A percentile compares a stretch with the other conserved stretches of the same genome.
These are phyloP conservation scores for Lerista edwardsae DNA, from an alignment of 2,797 vertebrate genomes.

Conservation along the genomic window DNA sequence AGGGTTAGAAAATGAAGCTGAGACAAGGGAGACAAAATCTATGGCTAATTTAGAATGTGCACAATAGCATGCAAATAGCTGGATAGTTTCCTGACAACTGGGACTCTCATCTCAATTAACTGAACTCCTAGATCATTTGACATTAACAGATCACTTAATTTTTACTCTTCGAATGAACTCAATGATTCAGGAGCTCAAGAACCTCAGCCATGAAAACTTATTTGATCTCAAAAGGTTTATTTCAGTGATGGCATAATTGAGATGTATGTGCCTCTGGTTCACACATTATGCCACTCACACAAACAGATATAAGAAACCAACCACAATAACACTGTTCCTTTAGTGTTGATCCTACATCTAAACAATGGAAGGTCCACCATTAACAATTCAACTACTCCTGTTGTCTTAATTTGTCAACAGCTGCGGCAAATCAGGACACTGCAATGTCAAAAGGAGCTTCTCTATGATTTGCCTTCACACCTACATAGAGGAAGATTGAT, in stretches of 20 bases:
- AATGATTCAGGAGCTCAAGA: not conserved
- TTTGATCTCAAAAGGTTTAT: not conserved
- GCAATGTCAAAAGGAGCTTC: not conserved
- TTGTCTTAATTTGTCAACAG: not conserved
- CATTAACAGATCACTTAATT: not conserved
- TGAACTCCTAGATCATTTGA: not conserved
- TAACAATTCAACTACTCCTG: no score
- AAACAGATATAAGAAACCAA: not conserved
- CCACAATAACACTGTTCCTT: not conserved
- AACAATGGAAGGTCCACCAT: not conserved
- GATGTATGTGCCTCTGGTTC: not conserved
- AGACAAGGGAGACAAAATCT: rapidly evolving
- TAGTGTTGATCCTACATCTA: not conserved
- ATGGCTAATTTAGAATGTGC: not conserved
- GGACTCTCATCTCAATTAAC: not conserved
- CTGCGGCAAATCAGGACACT: no score
- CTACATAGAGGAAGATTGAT: not conserved
- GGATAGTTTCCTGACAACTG: not conserved
- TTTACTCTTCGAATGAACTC: not conserved
- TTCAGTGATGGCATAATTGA: not conserved
- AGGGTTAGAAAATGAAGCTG: rapidly evolving
- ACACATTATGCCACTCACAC: not conserved
- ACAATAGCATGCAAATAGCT: not conserved
- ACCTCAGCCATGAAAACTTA: not conserved
- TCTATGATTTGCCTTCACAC: not conserved